Base-by-base conservation (phyloP, 2,888 invertebrate species). In the Syritta pipiens region DNA sequence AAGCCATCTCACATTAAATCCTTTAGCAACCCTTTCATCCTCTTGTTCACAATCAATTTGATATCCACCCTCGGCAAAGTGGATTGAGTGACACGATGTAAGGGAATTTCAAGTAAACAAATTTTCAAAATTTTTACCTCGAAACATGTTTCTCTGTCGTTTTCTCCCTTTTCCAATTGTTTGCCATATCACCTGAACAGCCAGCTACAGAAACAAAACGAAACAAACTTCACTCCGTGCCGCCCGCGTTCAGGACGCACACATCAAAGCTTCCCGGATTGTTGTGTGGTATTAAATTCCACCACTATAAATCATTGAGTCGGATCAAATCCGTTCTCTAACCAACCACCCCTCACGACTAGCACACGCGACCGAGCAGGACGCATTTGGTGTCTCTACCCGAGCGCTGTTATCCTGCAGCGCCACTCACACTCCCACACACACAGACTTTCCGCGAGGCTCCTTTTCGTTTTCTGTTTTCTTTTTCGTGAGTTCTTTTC, bases 121-220 rank as follows among this genome's bases (percentile, higher is more conserved):
- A 60, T 48, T 77, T n/a, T n/a, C n/a, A n/a, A n/a, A n/a, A n/a
- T n/a, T n/a, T n/a, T n/a, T 53, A 77, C 77, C 77, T 65, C 14
- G 77, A 35, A 60, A 60, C 53, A 72, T 72, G 46, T 35, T 35
- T 53, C 12, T 55, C 59, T 28, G 44, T 12, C 51, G 37, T 7
- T 1, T 28, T 49, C 42, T 63, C 55, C 19, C 14, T 19, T 26
- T 69, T 53, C 48, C 65, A 55, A 30, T 69, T 77, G 32, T 19
- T 60, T 63, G 65, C 55, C 77, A 77, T 77, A 72, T 60, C 72
- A 49, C 48, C 53, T 42, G 48, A 77, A 51, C 37, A 14, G 44
- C 19, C 60, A 48, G 40, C 17, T n/a, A n/a, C n/a, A n/a, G n/a
- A n/a, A n/a, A n/a, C n/a, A n/a, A n/a, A n/a, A n/a, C n/a, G n/a